These are phyloP conservation scores for Calidris pygmaea DNA, from an alignment of 2,113 vertebrate species.

Conservation along the genomic window DNA sequence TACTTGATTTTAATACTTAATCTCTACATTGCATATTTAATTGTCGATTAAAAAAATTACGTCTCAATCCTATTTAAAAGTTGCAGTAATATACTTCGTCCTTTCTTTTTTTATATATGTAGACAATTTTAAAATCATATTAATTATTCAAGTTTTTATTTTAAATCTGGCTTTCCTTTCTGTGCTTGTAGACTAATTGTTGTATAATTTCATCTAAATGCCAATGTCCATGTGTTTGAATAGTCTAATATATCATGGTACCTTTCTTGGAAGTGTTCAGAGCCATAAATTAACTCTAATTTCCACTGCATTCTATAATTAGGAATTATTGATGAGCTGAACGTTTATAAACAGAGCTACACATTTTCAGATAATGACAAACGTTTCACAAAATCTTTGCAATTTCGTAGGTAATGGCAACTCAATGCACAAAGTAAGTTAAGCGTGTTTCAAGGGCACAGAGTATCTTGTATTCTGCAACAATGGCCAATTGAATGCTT, in stretches of 20 bases:
- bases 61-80: not conserved
- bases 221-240: not conserved
- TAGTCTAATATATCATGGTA: not conserved
- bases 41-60: not conserved
- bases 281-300: not conserved
- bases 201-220: conserved; percentile 29
- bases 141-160: not conserved
- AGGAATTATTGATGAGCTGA: not conserved
- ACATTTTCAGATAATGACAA: not conserved
- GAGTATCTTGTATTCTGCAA: not conserved
- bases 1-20: not conserved
- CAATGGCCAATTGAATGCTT: not conserved
- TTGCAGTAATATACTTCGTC: not conserved
- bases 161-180: not conserved
- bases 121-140: not conserved
- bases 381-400: not conserved
- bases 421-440: not conserved
- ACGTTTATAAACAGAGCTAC: not conserved
- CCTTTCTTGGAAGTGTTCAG: not conserved
- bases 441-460: not conserved
- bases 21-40: not conserved
- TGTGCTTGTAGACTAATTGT: not conserved
- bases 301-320: not conserved
- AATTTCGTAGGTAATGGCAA: not conserved
- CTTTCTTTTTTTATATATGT: not conserved